phyloP scores from a whole-genome alignment of 2,888 invertebrate species.

The Terebella lapidaria region DNA sequence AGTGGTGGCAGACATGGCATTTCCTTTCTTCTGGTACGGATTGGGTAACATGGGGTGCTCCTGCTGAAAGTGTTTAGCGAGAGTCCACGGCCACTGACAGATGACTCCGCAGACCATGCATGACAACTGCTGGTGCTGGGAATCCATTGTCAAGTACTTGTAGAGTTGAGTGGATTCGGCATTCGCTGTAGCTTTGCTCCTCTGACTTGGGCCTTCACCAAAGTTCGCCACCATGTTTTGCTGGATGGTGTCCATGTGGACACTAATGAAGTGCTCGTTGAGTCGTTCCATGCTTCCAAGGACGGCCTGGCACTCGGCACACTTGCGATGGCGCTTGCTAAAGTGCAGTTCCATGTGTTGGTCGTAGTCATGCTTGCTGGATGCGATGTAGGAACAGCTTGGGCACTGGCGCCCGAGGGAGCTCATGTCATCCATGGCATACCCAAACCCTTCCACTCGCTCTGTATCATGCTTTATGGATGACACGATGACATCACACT shows the following conservation, averaged over 20 bases:
- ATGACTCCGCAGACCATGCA: constrained; percentile 36
- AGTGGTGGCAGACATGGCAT: no score
- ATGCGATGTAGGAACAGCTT: constrained; percentile 38
- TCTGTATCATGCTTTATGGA: background rate
- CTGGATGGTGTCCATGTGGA: constrained; percentile 32
- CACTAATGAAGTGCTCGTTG: constrained; percentile 45
- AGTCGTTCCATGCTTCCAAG: constrained; percentile 43
- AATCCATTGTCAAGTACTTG: constrained; percentile 16
- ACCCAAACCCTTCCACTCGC: background rate
- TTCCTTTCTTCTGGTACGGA: constrained; percentile 36
- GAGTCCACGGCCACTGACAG: constrained; percentile 52
- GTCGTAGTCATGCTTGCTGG: constrained; percentile 37
- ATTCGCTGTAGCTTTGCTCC: background rate
- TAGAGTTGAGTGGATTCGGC: constrained; percentile 9
- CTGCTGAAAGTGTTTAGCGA: constrained; percentile 51
- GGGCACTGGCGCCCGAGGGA: constrained; percentile 28
- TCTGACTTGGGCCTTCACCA: background rate
- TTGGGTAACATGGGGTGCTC: constrained; percentile 43
- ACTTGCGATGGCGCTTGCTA: constrained; percentile 40
- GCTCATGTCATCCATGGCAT: background rate
- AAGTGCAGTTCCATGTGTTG: constrained; percentile 41
- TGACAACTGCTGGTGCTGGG: background rate
- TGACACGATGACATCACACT: no score
- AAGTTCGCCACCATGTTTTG: constrained; percentile 2
- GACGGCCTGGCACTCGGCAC: constrained; percentile 45